Percentiles rank a stretch among this genome's conserved stretches.
phyloP scores from a whole-genome alignment of 2,113 vertebrate species.

The Heterotilapia buettikoferi region DNA sequence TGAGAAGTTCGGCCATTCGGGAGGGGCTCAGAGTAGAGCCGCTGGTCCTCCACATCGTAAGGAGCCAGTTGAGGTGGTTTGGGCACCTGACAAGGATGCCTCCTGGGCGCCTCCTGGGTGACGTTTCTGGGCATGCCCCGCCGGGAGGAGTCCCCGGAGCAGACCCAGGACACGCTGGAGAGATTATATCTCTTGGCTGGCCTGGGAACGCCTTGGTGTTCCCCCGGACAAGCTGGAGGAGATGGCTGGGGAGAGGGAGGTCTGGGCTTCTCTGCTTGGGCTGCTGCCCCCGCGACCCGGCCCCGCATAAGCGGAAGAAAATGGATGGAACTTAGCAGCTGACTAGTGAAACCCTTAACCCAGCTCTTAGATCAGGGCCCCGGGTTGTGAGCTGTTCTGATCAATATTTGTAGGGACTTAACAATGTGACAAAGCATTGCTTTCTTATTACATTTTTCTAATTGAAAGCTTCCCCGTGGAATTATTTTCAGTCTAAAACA shows the following conservation, averaged over 20 bases:
- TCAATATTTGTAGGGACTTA: background rate
- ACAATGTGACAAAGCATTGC: background rate
- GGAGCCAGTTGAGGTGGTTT: background rate
- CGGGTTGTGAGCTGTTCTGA: rapidly evolving
- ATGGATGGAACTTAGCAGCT: background rate
- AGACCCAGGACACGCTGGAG: background rate
- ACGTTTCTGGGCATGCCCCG: rapidly evolving
- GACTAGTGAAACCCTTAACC: background rate
- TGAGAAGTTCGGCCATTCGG: rapidly evolving
- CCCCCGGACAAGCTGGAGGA: background rate
- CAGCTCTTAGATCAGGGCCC: background rate
- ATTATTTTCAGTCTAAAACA: background rate
- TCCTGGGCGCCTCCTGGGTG: rapidly evolving
- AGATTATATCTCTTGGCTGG: background rate
- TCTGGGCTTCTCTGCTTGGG: background rate
- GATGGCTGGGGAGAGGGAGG: background rate
- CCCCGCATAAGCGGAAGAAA: rapidly evolving
- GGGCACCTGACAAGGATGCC: background rate
- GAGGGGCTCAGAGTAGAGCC: background rate
- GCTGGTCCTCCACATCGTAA: rapidly evolving
- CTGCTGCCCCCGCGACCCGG: rapidly evolving
- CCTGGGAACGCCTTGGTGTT: background rate
- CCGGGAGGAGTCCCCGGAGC: background rate
- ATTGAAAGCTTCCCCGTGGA: background rate
- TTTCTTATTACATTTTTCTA: background rate